Percentiles rank a stretch among this genome's conserved stretches.
Conservation (phyloP, 2,888 invertebrate genomes). For the Lycia hirtaria region DNA sequence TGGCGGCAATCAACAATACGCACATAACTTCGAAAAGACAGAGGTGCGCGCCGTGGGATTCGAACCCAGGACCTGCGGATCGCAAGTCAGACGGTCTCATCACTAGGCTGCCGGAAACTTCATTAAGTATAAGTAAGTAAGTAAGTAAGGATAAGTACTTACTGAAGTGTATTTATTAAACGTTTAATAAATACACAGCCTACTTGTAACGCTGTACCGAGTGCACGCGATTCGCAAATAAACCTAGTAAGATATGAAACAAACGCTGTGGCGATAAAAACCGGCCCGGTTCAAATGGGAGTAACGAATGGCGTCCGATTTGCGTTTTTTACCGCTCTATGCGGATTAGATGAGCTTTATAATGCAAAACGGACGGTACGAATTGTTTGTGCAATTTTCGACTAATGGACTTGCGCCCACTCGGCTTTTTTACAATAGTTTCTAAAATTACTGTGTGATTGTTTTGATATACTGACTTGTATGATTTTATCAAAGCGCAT, state of each 20-base stretch:
- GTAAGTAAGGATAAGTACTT: too few species aligned
- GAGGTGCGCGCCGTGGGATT: too few species aligned
- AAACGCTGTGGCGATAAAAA: constrained; percentile 74
- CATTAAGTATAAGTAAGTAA: too few species aligned
- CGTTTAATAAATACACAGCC: constrained; percentile 50
- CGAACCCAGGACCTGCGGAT: too few species aligned
- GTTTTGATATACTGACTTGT: neutral
- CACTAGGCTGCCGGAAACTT: too few species aligned
- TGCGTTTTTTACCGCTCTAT: constrained; percentile 54
- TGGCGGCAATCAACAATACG: too few species aligned
- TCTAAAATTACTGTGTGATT: neutral
- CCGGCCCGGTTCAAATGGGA: constrained; percentile 68
- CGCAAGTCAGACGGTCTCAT: too few species aligned
- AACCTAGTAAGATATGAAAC: constrained; percentile 79
- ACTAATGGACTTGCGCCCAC: constrained; percentile 2
- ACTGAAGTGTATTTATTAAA: neutral
- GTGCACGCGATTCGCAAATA: constrained; percentile 82
- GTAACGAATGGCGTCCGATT: constrained; percentile 69
- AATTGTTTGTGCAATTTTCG: constrained; percentile 35
- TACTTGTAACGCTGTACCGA: constrained; percentile 58
- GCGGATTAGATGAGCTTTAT: constrained; percentile 54
- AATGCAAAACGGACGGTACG: constrained; percentile 31
- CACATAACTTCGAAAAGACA: too few species aligned
- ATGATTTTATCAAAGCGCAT: too few species aligned
- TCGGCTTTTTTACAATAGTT: neutral